phyloP scores from a whole-genome alignment of 2,888 invertebrate species.

The Dione juno region DNA sequence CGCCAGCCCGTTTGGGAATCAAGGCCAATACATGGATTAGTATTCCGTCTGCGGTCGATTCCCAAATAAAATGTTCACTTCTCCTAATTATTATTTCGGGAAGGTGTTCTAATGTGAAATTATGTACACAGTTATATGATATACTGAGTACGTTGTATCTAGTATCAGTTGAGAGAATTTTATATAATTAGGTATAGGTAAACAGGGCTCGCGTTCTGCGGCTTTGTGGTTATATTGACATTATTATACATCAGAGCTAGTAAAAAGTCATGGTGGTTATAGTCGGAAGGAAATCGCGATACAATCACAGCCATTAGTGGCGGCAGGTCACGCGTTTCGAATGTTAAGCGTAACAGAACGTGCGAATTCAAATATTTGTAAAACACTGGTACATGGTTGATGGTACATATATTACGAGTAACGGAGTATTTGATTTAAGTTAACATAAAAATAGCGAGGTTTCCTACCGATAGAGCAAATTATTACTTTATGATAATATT shows the following conservation, averaged over 20 bases:
- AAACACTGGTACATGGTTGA: conserved; percentile 15
- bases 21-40: conserved; percentile 75
- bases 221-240: conserved; percentile 4
- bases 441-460: background rate
- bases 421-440: conserved; percentile 5
- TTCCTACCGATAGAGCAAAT: background rate
- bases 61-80: conserved; percentile 75
- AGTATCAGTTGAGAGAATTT: background rate
- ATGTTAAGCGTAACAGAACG: conserved; percentile 40
- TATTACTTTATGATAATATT: background rate
- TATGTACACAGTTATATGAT: conserved; percentile 51
- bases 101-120: conserved; percentile 57
- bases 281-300: conserved; percentile 46
- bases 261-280: conserved; percentile 26
- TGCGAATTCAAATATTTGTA: conserved; percentile 33
- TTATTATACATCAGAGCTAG: conserved; percentile 22
- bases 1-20: conserved; percentile 78
- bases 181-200: conserved; percentile 6
- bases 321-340: conserved; percentile 41
- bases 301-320: conserved; percentile 44
- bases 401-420: conserved; percentile 3
- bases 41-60: conserved; percentile 69
- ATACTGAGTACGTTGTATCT: conserved; percentile 3
- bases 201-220: conserved; percentile 6
- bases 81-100: conserved; percentile 70